Base-by-base conservation (phyloP, 1,140 invertebrate genomes). In the Nasonia vitripennis region DNA sequence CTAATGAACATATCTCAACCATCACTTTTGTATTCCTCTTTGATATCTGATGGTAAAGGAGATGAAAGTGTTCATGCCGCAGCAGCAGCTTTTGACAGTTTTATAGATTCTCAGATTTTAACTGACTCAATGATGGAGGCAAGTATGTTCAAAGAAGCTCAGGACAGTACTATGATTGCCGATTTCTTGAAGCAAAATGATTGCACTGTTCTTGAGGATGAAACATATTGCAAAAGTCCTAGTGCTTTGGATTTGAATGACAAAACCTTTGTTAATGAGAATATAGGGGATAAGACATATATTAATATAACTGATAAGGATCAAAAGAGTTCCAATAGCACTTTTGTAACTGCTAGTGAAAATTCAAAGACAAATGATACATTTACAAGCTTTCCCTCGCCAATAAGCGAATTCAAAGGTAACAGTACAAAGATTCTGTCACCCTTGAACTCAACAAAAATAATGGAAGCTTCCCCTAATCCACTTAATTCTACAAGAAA, bases 71-170 rank as follows among this genome's bases (percentile, higher is more conserved):
- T 86, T 55, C 83, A 88, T 31, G n/a, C 23, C 14, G 74, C 70
- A 4, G 86, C 83, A 34, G 67, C 81, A 12, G 77, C 20, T 3
- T 9, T 68, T 41, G 83, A 88, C 5, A 88, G 88, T 41, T 88
- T 90, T 83, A 80, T 78, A 27, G 90, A 91, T 86, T 90, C 89
- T 11, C 89, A 90, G 73, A 92, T 92, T 80, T 85, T 92, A 14
- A 91, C 91, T 0, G 89, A 89, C 27, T 92, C 91, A 9, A 92
- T 92, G 91, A 92, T 92, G 91, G 89, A 91, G 68, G 89, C 88
- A 4, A 92, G 91, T 80, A 91, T 91, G 87, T 91, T 92, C 34
- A 88, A 89, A 68, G 89, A 89, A 51, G 81, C 86, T 10, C 87
- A 89, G 77, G 88, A 90, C 34, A 84, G 79, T 67, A 77, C 78